These are phyloP conservation scores for Horisme vitalbata DNA, from an alignment of 2,888 invertebrate species.

Conservation along the genomic window DNA sequence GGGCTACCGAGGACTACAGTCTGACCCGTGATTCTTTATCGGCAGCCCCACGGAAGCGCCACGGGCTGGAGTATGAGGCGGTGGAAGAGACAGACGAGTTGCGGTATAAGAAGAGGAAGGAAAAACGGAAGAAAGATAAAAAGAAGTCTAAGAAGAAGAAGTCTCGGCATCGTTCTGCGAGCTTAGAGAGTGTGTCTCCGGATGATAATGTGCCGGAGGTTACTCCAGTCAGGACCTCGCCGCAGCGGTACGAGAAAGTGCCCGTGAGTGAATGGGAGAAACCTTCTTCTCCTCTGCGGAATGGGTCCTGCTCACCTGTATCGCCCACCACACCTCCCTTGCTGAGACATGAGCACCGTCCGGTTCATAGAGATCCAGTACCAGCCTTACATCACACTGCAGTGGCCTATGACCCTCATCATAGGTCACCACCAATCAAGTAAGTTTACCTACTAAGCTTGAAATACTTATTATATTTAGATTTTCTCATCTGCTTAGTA, in stretches of 20 bases:
- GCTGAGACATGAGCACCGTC: constrained; percentile 46
- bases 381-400: constrained; percentile 52
- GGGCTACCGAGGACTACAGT: constrained; percentile 60
- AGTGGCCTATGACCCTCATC: constrained; percentile 72
- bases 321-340: constrained; percentile 83
- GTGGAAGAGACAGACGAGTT: constrained; percentile 76
- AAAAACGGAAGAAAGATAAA: constrained; percentile 89
- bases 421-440: constrained; percentile 59
- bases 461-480: background rate
- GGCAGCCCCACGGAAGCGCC: constrained; percentile 63
- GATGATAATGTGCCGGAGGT: constrained; percentile 71
- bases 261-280: constrained; percentile 79
- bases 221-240: constrained; percentile 53
- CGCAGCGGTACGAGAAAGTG: constrained; percentile 70
- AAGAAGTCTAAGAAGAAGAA: constrained; percentile 89
- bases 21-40: constrained; percentile 69
- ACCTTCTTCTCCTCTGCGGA: constrained; percentile 79
- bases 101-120: constrained; percentile 85
- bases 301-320: constrained; percentile 83
- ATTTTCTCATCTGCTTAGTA: background rate
- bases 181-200: constrained; percentile 85
- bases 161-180: constrained; percentile 86
- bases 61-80: constrained; percentile 61
- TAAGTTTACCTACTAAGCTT: constrained; percentile 20
- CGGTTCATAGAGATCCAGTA: constrained; percentile 37